Percentiles rank a stretch among this genome's conserved stretches.
Evolutionary conservation across 1,140 invertebrate genomes (phyloP).

Genomic region (Hormaphis cornu): DNA sequence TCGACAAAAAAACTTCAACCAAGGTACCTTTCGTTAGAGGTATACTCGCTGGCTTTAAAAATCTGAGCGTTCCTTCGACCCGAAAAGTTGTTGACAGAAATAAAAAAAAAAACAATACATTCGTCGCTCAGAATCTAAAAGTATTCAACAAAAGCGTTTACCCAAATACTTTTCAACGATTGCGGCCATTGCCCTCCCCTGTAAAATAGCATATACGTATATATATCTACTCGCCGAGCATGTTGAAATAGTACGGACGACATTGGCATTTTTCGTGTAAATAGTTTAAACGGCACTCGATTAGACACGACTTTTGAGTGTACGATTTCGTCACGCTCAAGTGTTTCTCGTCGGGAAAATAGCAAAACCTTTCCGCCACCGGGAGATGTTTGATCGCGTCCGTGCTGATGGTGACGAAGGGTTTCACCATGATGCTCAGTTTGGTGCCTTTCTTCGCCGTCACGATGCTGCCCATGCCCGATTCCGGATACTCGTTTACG

Average conservation of each 20-base stretch:
- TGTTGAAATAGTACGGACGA: slow-evolving; percentile 39
- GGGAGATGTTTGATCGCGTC: slow-evolving; percentile 35
- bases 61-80: too few species aligned
- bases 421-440: slow-evolving; percentile 36
- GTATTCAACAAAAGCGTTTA: too few species aligned
- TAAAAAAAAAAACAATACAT: too few species aligned
- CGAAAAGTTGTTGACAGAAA: too few species aligned
- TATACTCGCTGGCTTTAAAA: too few species aligned
- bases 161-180: too few species aligned
- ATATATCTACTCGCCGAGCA: slow-evolving; percentile 23
- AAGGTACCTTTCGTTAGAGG: too few species aligned
- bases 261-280: slow-evolving; percentile 38
- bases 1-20: too few species aligned
- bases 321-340: slow-evolving; percentile 36
- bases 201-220: too few species aligned
- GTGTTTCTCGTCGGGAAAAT: slow-evolving; percentile 37
- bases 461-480: slow-evolving; percentile 37
- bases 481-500: slow-evolving; percentile 37
- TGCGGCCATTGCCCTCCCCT: too few species aligned
- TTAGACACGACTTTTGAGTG: slow-evolving; percentile 38
- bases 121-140: too few species aligned
- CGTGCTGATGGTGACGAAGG: slow-evolving; percentile 38
- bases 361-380: slow-evolving; percentile 36
- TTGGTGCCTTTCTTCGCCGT: slow-evolving; percentile 33
- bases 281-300: slow-evolving; percentile 39